Evolutionary conservation across 2,797 vertebrate genomes (phyloP), one percentile per base, ranked within the genome.

Genomic region (Rhinella marina): DNA sequence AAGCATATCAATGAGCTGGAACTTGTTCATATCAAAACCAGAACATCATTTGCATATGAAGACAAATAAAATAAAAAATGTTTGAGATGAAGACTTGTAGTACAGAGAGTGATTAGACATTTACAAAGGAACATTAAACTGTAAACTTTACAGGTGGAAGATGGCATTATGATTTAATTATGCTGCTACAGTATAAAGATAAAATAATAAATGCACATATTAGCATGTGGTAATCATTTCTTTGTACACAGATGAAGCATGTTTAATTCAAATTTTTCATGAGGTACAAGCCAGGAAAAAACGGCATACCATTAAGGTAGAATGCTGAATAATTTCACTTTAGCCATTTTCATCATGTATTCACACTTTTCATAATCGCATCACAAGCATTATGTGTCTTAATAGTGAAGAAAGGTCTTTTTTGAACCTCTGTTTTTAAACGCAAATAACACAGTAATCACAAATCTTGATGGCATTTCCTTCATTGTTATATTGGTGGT

Each of bases 1-100:
- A 89, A 89, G 88, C 88, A 89, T 89, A 89, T 84, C 88, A 89
- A 89, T 89, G 85, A 89, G 88, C 84, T 89, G 88, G 88, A 89
- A 87, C 88, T 84, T 87, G 84, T 87, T 89, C 88, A 89, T 81
- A 86, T 78, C 61, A 86, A 86, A 73, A 82, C 72, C 88, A 86
- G 83, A 86, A 89, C 66, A 80, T 84, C 29, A 89, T 89, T 89
- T 89, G 85, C 85, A 89, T 89, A 75, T 41, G 75, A 75, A 86
- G 86, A 89, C 81, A 86, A 89, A 89, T 81, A 88, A n/a, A n/a
- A n/a, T n/a, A 86, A 89, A 86, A 89, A 86, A 75, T 56, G 62
- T 68, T 86, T 83, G 73, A 84, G 80, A 86, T 41, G 27, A 78
- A 84, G 85, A 50, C 81, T 32, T 84, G 85, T 84, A 83, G 72